Percentiles rank a stretch among this genome's conserved stretches.
Conservation (phyloP, 2,797 vertebrate genomes). For the Nannoperca australis region DNA sequence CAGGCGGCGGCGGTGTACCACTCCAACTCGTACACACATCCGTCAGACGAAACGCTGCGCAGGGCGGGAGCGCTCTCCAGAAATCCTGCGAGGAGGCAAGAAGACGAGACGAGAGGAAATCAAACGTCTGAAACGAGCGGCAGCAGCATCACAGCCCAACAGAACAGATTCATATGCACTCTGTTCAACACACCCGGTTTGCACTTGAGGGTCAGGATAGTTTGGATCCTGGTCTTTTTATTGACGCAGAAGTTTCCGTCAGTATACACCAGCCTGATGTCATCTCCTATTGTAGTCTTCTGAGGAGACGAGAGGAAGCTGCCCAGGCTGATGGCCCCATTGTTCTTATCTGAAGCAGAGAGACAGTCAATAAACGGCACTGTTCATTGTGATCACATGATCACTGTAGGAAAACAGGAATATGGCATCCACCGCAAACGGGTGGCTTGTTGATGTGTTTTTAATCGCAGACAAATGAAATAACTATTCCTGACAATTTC, state of each 20-base stretch:
- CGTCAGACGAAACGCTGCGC: conserved; percentile 71
- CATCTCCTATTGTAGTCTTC: conserved; percentile 83
- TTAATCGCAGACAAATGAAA: too few relatives aligned
- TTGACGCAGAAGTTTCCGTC: conserved; percentile 87
- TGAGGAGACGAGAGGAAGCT: conserved; percentile 89
- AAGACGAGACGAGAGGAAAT: not conserved
- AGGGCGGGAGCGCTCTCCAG: conserved; percentile 90
- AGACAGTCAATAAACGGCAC: not conserved
- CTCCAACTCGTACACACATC: conserved; percentile 91
- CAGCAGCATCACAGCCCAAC: not conserved
- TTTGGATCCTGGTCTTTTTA: conserved; percentile 81
- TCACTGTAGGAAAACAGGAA: not conserved
- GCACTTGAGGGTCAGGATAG: conserved; percentile 90
- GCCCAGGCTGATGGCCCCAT: conserved; percentile 86
- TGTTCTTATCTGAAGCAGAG: conserved; percentile 80
- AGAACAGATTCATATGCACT: not conserved
- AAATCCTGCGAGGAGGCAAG: conserved; percentile 83
- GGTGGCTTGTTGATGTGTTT: not conserved
- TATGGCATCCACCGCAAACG: not conserved
- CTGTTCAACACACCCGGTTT: conserved; percentile 87
- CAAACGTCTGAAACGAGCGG: not conserved
- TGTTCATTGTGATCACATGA: not conserved
- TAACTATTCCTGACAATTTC: not conserved
- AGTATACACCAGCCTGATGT: conserved; percentile 88
- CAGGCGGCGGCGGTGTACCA: conserved; percentile 95